Base-by-base conservation (phyloP, 1,140 invertebrate genomes). In the Hesperophylax magnus region DNA sequence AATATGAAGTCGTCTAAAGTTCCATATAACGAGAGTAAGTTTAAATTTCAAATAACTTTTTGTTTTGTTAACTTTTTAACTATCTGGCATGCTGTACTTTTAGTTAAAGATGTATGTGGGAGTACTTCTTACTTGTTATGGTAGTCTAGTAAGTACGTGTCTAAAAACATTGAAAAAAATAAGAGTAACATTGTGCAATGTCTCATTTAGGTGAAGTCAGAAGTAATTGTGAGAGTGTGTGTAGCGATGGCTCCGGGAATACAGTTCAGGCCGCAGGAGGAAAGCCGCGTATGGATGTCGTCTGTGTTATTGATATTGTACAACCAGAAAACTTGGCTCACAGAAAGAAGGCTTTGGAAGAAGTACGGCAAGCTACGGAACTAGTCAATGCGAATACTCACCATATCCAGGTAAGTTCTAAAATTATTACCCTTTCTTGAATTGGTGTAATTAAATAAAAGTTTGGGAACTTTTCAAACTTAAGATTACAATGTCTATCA, bases 281-380 rank as follows among this genome's bases (percentile, higher is more conserved):
- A 79, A 91, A 93, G 83, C 91, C 93, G 56, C 92, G 92, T 82
- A 98, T 98, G 95, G 97, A 98, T 88, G 96, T 98, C 63, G 97
- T 95, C 77, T 97, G 96, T 92, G 94, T 98, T 69, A 92, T 98
- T 83, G 97, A 98, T 89, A 89, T 96, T 31, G 93, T 94, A 85
- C 93, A 94, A 86, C 88, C 91, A 18, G 92, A 94, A 83, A 91
- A 95, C 88, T 88, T 96, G 74, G 86, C 89, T 65, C 93, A 97
- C 79, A 91, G 96, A 71, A 94, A 94, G 88, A 93, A 93, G 88
- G 96, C 96, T 20, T 91, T 96, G 31, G 96, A 97, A 84, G 96
- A 97, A 91, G 93, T 98, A 18, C 93, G 93, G 85, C 92, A 94
- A 86, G 96, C 96, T 39, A 96, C 96, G 84, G 91, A 92, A 80